Percentiles rank a stretch among this genome's conserved stretches.
Evolutionary conservation across 2,113 vertebrate species (phyloP).

Genomic region (Regulus satrapa): DNA sequence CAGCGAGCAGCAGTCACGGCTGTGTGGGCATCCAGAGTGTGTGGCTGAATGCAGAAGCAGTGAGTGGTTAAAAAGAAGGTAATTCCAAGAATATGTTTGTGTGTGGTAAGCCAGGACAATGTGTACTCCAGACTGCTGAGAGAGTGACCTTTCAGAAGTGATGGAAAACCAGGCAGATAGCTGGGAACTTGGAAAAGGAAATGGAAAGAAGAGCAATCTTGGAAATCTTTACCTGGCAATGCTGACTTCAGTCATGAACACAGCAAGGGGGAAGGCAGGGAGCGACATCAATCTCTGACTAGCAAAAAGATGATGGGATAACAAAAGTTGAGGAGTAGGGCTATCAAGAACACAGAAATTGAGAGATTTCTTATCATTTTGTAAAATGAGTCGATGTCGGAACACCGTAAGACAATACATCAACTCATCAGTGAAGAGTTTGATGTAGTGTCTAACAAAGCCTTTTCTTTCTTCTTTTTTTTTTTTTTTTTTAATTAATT

Average conservation of each 20-base stretch:
- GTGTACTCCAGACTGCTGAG: background rate
- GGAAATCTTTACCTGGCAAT: background rate
- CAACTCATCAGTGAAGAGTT: background rate
- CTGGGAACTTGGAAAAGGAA: background rate
- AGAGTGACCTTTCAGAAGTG: background rate
- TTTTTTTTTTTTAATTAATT: background rate
- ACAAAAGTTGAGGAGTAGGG: background rate
- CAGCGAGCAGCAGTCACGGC: background rate
- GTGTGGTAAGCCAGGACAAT: background rate
- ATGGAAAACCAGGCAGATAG: slow-evolving; percentile 16
- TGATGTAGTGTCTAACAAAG: background rate
- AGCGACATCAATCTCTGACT: background rate
- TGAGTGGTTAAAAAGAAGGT: background rate
- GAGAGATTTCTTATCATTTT: background rate
- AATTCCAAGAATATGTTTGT: slow-evolving; percentile 2
- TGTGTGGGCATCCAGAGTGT: slow-evolving; percentile 31
- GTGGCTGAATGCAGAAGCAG: background rate
- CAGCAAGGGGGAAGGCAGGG: background rate
- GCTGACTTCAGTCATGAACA: background rate
- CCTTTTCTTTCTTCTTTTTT: background rate
- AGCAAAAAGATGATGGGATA: accelerated
- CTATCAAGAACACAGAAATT: background rate
- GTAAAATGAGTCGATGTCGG: background rate
- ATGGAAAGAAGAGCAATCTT: background rate
- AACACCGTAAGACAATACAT: background rate